Base-by-base conservation (phyloP, 2,888 invertebrate species). In the Trachelus tabidus region DNA sequence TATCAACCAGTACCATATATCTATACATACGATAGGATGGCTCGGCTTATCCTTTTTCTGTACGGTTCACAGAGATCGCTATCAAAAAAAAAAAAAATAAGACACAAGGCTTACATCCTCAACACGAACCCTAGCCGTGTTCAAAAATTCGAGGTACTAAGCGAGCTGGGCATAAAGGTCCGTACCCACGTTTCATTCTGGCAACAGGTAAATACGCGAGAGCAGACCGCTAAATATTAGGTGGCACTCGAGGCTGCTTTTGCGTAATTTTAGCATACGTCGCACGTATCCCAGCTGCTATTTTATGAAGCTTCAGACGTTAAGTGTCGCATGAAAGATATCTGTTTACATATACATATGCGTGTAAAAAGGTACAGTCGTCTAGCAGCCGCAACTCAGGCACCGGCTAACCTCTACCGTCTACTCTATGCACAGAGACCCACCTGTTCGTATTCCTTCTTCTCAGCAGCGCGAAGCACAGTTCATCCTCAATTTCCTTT, bases 271-370 rank as follows among this genome's bases (percentile, higher is more conserved):
- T 82, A 82, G 80, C 81, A 83, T 82, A 83, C 84, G 80, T 84
- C 81, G 81, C 81, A 83, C 82, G 83, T 84, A 83, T 83, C 77
- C 56, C 76, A 78, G 79, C 80, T 79, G 80, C 79, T 80, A 79
- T 82, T 83, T 82, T 78, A 83, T 79, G 79, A 81, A 84, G 80
- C 82, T 81, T 80, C 80, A 81, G 83, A 81, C 83, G 81, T 80
- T 81, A 83, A 81, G 79, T 31, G 34, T 34, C 15, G 9, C 23
- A 9, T 23, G 9, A 23, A 56, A 56, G 9, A 56, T 23, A 56
- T 56, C 15, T 56, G 56, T 56, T 9, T 15, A 35, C 12, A 56
- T 56, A 56, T 56, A 23, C 9, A 23, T 56, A 56, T 1, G 56
- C 9, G 9, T 56, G 23, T 9, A 23, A 56, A 56, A 23, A 23